Evolutionary conservation across 1,140 invertebrate species (phyloP), one percentile per base, ranked within the genome.

Genomic region (Lethrus apterus): DNA sequence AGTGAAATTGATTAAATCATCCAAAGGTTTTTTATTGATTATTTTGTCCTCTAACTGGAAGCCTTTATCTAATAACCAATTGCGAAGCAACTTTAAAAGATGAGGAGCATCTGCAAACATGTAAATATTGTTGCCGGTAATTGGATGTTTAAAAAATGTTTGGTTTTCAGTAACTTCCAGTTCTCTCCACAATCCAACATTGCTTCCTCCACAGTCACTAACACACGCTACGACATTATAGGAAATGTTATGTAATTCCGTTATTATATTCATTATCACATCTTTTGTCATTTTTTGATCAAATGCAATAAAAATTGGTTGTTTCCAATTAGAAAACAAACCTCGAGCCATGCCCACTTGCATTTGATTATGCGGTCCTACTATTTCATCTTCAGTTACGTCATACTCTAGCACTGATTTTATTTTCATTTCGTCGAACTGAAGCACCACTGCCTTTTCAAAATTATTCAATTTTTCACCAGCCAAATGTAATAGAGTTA

Each of bases 311-410:
- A 60, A 68, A 4, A 69, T 46, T 8, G 54, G 58, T 46, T 70
- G 68, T 40, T 66, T 64, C 67, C 64, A 69, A 24, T 55, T 47
- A n/a, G 35, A 45, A 43, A 60, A 60, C 10, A 68, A 36, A 29
- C 65, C 60, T 43, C 59, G 35, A 9, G 55, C 56, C 34, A 67
- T 55, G 10, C 60, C 48, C 8, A 60, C 57, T 50, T 68, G 64
- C 54, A 66, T 55, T 17, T 59, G 45, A 32, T 26, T 46, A 44
- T 65, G 45, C 14, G 63, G 62, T 30, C 64, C 65, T n/a, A 69
- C 15, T 10, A 70, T 48, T 56, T 66, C 30, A 41, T 65, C 64
- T 31, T 50, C 47, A 11, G 46, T 23, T 18, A 47, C 44, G 45
- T 68, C 56, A 54, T 68, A 68, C 49, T 69, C 64, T 10, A 59